phyloP scores from a whole-genome alignment of 2,888 invertebrate species.

The Phaedon cochleariae region DNA sequence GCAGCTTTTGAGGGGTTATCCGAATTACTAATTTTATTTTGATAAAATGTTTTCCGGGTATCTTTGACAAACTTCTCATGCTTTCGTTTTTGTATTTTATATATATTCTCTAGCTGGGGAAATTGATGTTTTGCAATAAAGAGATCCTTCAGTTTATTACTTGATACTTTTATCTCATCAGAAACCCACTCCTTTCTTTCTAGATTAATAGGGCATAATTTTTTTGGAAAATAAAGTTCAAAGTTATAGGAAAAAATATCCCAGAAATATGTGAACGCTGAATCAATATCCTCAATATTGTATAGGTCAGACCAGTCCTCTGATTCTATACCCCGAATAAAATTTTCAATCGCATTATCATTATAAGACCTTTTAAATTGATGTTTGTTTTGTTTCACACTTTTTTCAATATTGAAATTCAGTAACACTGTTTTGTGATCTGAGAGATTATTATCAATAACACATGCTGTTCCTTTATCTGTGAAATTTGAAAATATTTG shows the following conservation, averaged over 20 bases:
- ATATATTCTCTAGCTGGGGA: too few species aligned
- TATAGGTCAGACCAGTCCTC: conserved; percentile 3
- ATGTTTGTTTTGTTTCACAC: neutral
- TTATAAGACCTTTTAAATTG: conserved; percentile 7
- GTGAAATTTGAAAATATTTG: too few species aligned
- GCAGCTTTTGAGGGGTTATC: too few species aligned
- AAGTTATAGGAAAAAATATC: conserved; percentile 12
- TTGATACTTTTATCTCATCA: conserved; percentile 13
- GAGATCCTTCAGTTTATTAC: too few species aligned
- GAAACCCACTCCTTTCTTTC: neutral
- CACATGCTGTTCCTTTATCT: conserved; percentile 5
- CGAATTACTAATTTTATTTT: too few species aligned
- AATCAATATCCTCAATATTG: neutral
- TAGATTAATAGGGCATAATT: neutral
- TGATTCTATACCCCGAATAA: neutral
- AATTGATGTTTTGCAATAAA: too few species aligned
- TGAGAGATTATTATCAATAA: conserved; percentile 3
- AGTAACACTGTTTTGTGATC: conserved; percentile 8
- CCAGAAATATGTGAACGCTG: conserved; percentile 6
- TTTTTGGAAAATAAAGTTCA: conserved; percentile 10
- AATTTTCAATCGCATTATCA: conserved; percentile 1
- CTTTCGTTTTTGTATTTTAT: too few species aligned
- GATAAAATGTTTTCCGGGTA: too few species aligned
- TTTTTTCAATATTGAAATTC: conserved; percentile 4
- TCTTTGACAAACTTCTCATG: too few species aligned